A percentile compares a stretch with the other conserved stretches of the same genome.
Conservation (phyloP, 1,140 invertebrate species). For the Argopecten irradians region DNA sequence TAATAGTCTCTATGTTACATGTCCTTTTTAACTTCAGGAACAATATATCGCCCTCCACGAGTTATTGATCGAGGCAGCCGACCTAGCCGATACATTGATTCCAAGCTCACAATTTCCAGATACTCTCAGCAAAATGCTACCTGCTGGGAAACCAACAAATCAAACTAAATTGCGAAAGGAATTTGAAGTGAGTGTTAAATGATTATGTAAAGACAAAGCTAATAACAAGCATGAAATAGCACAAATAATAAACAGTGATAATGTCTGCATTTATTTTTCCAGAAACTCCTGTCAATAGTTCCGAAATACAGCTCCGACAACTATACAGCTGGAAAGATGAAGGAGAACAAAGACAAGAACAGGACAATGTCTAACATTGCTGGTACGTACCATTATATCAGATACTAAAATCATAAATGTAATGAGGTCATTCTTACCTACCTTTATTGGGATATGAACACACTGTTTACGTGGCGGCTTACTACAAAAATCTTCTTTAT, state of each 20-base stretch:
- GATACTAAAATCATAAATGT: too few species aligned
- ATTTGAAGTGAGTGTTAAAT: neutral
- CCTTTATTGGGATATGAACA: too few species aligned
- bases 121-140: neutral
- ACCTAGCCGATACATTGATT: neutral
- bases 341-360: neutral
- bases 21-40: neutral
- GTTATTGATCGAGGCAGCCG: neutral
- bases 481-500: too few species aligned
- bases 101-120: neutral
- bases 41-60: neutral
- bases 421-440: too few species aligned
- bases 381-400: neutral
- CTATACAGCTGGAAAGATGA: neutral
- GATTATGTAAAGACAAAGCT: too few species aligned
- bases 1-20: too few species aligned
- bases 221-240: too few species aligned
- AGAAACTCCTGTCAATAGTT: neutral
- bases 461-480: too few species aligned
- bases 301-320: neutral
- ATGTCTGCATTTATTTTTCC: neutral
- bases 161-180: neutral
- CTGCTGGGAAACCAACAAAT: neutral
- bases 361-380: neutral
- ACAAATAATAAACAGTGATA: neutral